Base-by-base conservation (phyloP, 64 coral and sea anemone genomes). In the Catalaphyllia jardinei region DNA sequence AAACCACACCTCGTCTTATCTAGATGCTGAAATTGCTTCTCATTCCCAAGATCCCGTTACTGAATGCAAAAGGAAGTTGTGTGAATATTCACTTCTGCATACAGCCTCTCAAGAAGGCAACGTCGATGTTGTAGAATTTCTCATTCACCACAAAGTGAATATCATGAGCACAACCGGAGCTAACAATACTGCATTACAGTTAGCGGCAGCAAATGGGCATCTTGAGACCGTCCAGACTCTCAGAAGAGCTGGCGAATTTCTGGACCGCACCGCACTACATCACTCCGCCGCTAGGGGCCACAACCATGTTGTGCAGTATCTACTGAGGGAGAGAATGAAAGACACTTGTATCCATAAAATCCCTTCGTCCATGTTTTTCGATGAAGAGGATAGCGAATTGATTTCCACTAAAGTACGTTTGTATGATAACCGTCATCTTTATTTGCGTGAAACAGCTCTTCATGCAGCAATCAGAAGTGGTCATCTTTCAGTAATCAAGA, bases 81-180 rank as follows among this genome's bases (percentile, higher is more conserved):
- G 83, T 28, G 83, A 57, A 4, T 96, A 91, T 73, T 89, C 87
- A 17, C 87, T 93, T 22, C 52, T 96, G 31, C 88, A 93, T 42
- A 86, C 90, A 16, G 95, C 95, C 18, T 76, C 88, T 35, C 95
- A 93, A 88, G 67, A 76, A 77, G 95, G 95, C 3, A 78, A 90
- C 15, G 1, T 20, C 7, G 20, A 90, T 10, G 72, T 91, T 77
- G 82, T 90, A 1, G n/a, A 87, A 18, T 96, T 82, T 60, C 88
- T 96, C 64, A 62, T 96, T 31, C 28, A 83, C 2, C 73, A 79
- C 50, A 87, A 93, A 1, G 49, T 93, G 9, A 61, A 27, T 17
- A 38, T 87, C 5, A 62, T 59, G 4, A 61, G 5, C 0, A 50
- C n/a, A 27, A 84, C 83, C 27, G 87, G 67, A 1, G 13, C 72